Conservation (phyloP, 2,888 invertebrate genomes). For the Plebejus anna region DNA sequence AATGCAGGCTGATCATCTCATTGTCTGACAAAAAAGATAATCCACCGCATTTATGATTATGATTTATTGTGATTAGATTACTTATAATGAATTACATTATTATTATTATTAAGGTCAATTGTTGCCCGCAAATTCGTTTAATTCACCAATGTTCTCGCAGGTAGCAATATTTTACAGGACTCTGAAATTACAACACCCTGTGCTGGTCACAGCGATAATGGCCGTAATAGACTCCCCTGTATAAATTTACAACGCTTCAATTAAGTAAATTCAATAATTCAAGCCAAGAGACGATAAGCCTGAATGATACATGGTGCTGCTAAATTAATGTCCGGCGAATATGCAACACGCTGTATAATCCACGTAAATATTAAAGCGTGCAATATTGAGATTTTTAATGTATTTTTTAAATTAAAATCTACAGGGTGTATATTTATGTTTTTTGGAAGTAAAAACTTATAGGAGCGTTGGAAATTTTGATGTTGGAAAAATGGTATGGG, state of each 20-base stretch:
- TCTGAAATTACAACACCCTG: neutral
- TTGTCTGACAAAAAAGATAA: too few species aligned
- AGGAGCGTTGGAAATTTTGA: too few species aligned
- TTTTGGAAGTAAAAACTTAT: too few species aligned
- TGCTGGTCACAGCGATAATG: slow-evolving; percentile 4
- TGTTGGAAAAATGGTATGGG: too few species aligned
- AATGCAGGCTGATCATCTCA: too few species aligned
- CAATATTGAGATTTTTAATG: neutral
- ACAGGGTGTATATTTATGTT: neutral
- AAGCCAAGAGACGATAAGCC: slow-evolving; percentile 30
- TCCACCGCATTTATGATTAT: too few species aligned
- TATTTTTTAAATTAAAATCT: neutral
- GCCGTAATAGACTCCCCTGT: slow-evolving; percentile 14
- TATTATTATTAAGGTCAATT: too few species aligned
- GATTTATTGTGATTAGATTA: too few species aligned
- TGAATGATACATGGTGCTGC: slow-evolving; percentile 32
- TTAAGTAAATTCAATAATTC: slow-evolving; percentile 34
- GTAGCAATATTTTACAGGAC: neutral
- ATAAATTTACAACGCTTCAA: slow-evolving; percentile 25
- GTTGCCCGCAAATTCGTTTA: neutral
- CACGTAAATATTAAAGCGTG: neutral
- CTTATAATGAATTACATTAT: too few species aligned
- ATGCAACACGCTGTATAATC: slow-evolving; percentile 20
- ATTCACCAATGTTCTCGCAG: neutral
- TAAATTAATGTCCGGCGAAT: slow-evolving; percentile 23